phyloP scores from a whole-genome alignment of 2,113 vertebrate genomes.

The Chaetodon trifascialis region DNA sequence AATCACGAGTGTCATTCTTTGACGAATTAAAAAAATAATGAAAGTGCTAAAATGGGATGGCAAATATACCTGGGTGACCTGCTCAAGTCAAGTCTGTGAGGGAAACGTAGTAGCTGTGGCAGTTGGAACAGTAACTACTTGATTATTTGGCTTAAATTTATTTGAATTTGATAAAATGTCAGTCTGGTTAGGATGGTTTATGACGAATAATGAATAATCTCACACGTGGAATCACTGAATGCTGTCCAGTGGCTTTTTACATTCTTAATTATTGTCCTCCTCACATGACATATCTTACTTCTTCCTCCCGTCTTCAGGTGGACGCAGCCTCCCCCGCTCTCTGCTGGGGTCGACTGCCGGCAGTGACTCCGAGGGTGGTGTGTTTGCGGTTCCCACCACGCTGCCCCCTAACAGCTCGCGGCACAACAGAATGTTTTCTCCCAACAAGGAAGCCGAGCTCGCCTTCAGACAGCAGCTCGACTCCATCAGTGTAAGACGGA shows the following conservation, averaged over 20 bases:
- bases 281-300: neutral
- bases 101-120: neutral
- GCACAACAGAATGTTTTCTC: slow-evolving; percentile 92
- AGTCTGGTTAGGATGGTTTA: too few species aligned
- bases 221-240: neutral
- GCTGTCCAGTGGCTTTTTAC: neutral
- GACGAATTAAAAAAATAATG: too few species aligned
- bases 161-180: too few species aligned
- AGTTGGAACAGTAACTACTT: neutral
- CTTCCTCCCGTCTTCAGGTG: slow-evolving; percentile 78
- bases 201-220: too few species aligned
- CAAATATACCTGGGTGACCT: too few species aligned
- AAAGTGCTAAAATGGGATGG: too few species aligned
- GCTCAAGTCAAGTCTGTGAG: too few species aligned
- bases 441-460: slow-evolving; percentile 94
- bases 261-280: neutral
- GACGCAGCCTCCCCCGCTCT: slow-evolving; percentile 90
- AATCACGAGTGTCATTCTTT: too few species aligned
- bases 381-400: slow-evolving; percentile 96
- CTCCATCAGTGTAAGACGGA: slow-evolving; percentile 92
- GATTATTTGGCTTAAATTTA: too few species aligned
- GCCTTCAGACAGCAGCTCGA: slow-evolving; percentile 94
- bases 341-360: slow-evolving; percentile 85
- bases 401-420: slow-evolving; percentile 96
- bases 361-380: slow-evolving; percentile 88